Conservation (phyloP, 2,797 vertebrate genomes). For the Scleropages formosus region DNA sequence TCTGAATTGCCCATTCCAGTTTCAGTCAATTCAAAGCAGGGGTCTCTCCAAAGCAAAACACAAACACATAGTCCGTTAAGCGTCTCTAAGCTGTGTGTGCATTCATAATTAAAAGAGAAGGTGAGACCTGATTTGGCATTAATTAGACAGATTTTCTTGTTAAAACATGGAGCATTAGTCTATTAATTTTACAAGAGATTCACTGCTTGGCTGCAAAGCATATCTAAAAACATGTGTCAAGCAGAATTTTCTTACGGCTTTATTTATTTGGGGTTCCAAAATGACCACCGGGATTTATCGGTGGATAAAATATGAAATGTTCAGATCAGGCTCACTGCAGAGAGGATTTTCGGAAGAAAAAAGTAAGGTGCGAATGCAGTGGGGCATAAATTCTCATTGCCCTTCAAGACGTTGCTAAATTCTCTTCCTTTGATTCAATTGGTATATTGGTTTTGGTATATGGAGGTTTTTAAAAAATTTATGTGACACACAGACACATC, state of each 20-base stretch:
- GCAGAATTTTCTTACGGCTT: conserved; percentile 40
- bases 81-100: not conserved
- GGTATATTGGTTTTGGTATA: not conserved
- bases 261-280: conserved; percentile 46
- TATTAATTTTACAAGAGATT: conserved; percentile 56
- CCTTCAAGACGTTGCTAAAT: not conserved
- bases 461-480: not conserved
- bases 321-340: conserved; percentile 56
- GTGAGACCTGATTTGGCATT: conserved; percentile 49
- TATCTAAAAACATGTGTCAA: conserved; percentile 44
- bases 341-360: conserved; percentile 46
- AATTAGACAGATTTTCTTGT: conserved; percentile 55
- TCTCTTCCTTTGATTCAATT: not conserved
- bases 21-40: not conserved
- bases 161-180: conserved; percentile 44
- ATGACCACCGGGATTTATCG: conserved; percentile 54
- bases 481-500: not conserved
- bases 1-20: not conserved
- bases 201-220: conserved; percentile 28
- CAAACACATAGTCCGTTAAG: not conserved
- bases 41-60: conserved; percentile 6
- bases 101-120: conserved; percentile 40
- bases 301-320: conserved; percentile 46
- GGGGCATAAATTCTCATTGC: not conserved
- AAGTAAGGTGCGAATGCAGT: conserved; percentile 41